A percentile compares a stretch with the other conserved stretches of the same genome.
phyloP scores from a whole-genome alignment of 2,888 invertebrate genomes.

The Quadroppia sp. region DNA sequence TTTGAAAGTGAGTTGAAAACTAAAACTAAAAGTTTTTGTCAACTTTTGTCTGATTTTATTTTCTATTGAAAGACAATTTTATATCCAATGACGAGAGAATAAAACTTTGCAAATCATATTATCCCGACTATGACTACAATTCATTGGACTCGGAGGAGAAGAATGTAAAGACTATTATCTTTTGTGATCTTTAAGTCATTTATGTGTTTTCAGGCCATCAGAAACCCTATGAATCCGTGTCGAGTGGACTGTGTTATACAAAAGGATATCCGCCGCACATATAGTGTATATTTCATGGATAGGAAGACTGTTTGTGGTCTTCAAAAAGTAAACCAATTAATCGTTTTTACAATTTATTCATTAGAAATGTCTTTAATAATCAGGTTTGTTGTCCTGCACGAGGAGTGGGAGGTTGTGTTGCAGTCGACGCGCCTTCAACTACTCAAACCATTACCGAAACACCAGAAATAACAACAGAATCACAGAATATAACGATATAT shows the following conservation, averaged over 20 bases:
- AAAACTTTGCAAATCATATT: background rate
- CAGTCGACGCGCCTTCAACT: background rate
- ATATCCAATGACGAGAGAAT: background rate
- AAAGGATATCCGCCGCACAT: background rate
- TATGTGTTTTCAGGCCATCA: background rate
- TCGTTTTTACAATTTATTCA: background rate
- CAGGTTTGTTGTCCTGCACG: too few species aligned
- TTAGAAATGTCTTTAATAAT: too few species aligned
- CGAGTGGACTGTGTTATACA: background rate
- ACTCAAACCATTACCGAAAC: background rate
- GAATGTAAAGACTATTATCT: background rate
- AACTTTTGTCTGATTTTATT: too few species aligned
- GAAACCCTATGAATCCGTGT: background rate
- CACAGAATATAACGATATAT: too few species aligned
- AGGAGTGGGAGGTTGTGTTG: too few species aligned
- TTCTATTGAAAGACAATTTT: background rate
- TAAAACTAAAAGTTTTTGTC: too few species aligned
- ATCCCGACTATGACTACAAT: background rate
- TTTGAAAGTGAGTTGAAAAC: background rate
- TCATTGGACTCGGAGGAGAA: background rate
- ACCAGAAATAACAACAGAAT: too few species aligned
- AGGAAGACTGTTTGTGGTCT: background rate
- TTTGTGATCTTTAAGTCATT: background rate
- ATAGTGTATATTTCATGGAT: background rate
- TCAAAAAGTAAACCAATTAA: background rate